Evolutionary conservation across 1,140 invertebrate species (phyloP).

Genomic region (Platyura marginata): DNA sequence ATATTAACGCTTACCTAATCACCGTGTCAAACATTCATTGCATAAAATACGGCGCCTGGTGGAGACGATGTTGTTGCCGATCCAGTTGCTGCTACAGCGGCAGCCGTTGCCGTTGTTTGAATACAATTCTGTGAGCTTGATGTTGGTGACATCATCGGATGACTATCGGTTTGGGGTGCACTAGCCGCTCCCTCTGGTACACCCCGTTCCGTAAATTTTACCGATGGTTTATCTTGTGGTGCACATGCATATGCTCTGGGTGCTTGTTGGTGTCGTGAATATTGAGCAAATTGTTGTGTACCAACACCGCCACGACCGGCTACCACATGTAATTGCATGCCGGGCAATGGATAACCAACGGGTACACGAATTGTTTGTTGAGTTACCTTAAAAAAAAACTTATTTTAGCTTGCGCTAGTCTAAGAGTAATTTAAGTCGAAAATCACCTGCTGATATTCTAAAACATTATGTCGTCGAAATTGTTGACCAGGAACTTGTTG

Average conservation of each 20-base stretch:
- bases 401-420: conserved; percentile 11
- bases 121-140: conserved; percentile 4
- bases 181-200: conserved; percentile 42
- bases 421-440: conserved; percentile 9
- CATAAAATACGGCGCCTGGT: conserved; percentile 25
- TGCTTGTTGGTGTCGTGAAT: conserved; percentile 19
- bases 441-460: conserved; percentile 24
- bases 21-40: conserved; percentile 28
- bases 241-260: conserved; percentile 21
- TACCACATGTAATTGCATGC: conserved; percentile 24
- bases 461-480: conserved; percentile 15
- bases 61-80: conserved; percentile 10
- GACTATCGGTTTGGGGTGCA: conserved; percentile 27
- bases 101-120: conserved; percentile 15
- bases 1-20: too few relatives aligned
- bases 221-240: conserved; percentile 20
- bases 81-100: conserved; percentile 9
- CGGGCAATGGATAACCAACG: conserved; percentile 21
- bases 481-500: conserved; percentile 18
- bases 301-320: conserved; percentile 18
- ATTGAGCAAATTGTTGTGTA: conserved; percentile 17
- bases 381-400: conserved; percentile 17
- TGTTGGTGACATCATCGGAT: conserved; percentile 27
- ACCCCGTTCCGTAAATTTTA: conserved; percentile 33
- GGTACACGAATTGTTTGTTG: conserved; percentile 25